Percentiles rank a stretch among this genome's conserved stretches.
Evolutionary conservation across 2,888 invertebrate species (phyloP).

Genomic region (Melanophora roralis): DNA sequence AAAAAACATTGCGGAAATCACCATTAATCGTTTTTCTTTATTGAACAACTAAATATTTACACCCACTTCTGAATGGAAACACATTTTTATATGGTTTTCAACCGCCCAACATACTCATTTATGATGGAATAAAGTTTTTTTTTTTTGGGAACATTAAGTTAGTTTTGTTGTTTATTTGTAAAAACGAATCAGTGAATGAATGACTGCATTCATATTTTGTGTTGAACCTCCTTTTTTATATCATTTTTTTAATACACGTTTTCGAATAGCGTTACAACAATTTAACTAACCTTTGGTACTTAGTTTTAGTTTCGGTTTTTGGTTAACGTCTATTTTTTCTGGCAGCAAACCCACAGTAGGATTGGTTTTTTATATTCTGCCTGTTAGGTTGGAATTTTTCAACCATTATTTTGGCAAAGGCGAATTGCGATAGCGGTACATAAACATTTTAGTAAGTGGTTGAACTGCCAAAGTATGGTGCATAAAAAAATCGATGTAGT

Average conservation of each 20-base stretch:
- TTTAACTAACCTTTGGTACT: conserved; percentile 48
- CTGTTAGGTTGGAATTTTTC: not conserved
- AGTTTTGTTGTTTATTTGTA: conserved; percentile 19
- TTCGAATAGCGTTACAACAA: conserved; percentile 45
- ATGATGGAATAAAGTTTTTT: not conserved
- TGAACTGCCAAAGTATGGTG: too few species aligned
- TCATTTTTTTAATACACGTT: conserved; percentile 5
- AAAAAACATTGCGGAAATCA: not conserved
- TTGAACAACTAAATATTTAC: conserved; percentile 18
- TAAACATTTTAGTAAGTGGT: too few species aligned
- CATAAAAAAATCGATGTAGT: too few species aligned
- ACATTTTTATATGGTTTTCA: conserved; percentile 14
- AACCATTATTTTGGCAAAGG: too few species aligned
- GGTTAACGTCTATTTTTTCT: not conserved
- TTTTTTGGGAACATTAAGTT: not conserved
- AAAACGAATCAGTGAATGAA: conserved; percentile 21
- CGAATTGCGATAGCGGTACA: not conserved
- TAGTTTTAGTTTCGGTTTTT: conserved; percentile 17
- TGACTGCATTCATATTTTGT: conserved; percentile 37
- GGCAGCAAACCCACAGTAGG: conserved; percentile 4
- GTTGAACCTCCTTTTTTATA: not conserved
- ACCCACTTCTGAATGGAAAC: not conserved
- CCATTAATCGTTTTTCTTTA: not conserved
- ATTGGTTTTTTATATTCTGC: not conserved
- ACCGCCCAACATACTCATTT: conserved; percentile 4